These are phyloP conservation scores for Euborellia annulipes DNA, from an alignment of 1,140 invertebrate species.

Conservation along the genomic window DNA sequence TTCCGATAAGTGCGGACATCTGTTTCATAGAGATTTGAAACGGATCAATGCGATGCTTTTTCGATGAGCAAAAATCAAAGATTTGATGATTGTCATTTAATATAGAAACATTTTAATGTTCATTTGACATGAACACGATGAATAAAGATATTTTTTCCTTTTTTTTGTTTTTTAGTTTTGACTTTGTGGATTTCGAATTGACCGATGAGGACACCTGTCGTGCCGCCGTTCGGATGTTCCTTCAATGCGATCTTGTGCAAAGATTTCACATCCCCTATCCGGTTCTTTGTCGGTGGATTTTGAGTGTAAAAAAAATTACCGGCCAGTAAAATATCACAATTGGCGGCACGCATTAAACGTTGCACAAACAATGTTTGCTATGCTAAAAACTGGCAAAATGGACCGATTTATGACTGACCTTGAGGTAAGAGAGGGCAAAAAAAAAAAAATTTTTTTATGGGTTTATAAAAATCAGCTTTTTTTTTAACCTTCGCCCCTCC, in stretches of 20 bases:
- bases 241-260: constrained; percentile 77
- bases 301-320: constrained; percentile 92
- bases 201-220: constrained; percentile 83
- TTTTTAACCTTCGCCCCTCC: too few relatives aligned
- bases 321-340: constrained; percentile 95
- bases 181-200: constrained; percentile 78
- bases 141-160: not conserved
- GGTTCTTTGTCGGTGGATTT: constrained; percentile 83
- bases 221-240: constrained; percentile 84
- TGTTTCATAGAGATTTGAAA: too few relatives aligned
- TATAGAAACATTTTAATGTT: too few relatives aligned
- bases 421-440: constrained; percentile 35
- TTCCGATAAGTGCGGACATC: too few relatives aligned
- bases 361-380: constrained; percentile 93
- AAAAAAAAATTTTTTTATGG: not conserved
- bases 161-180: constrained; percentile 39
- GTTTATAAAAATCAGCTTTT: too few relatives aligned
- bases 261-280: constrained; percentile 86
- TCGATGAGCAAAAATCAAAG: too few relatives aligned
- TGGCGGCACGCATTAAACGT: constrained; percentile 96
- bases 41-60: too few relatives aligned
- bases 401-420: constrained; percentile 79
- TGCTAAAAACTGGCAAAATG: constrained; percentile 89
- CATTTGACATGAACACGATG: too few relatives aligned
- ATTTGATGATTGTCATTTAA: too few relatives aligned